Conservation (phyloP, 2,888 invertebrate genomes). For the Brachypterus glaber region DNA sequence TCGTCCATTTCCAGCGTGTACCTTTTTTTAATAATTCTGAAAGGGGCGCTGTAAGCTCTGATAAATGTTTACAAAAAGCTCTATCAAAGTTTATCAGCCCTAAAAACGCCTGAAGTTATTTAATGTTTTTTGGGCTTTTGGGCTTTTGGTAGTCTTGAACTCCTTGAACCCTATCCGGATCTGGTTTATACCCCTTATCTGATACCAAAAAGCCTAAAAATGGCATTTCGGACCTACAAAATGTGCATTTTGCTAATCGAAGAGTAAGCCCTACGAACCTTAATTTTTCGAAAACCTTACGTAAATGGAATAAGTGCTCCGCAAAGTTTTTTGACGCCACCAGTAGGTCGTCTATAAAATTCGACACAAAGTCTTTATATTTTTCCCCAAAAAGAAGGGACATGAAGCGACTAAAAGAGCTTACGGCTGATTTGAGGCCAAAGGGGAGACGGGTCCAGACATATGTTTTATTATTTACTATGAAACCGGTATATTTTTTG, state of each 20-base stretch:
- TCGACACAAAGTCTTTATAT: slow-evolving; percentile 8
- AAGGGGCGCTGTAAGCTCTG: slow-evolving; percentile 14
- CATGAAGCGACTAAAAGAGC: slow-evolving; percentile 9
- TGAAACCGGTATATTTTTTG: slow-evolving; percentile 18
- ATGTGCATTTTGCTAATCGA: slow-evolving; percentile 11
- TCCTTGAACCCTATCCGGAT: slow-evolving; percentile 18
- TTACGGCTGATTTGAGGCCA: slow-evolving; percentile 10
- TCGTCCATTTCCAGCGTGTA: no score
- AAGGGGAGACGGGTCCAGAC: slow-evolving; percentile 15
- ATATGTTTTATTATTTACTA: slow-evolving; percentile 15
- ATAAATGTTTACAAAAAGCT: slow-evolving; percentile 18
- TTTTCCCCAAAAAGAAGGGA: slow-evolving; percentile 8
- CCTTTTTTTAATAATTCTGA: no score
- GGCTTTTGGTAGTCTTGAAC: slow-evolving; percentile 24
- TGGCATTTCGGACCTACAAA: slow-evolving; percentile 8
- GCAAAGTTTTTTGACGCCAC: slow-evolving; percentile 9
- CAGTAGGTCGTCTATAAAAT: no score
- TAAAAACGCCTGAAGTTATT: slow-evolving; percentile 24
- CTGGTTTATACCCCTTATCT: slow-evolving; percentile 10
- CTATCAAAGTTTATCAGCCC: slow-evolving; percentile 22
- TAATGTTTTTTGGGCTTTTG: slow-evolving; percentile 24
- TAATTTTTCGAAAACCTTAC: slow-evolving; percentile 11
- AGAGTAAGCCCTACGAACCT: slow-evolving; percentile 12
- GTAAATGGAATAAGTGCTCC: slow-evolving; percentile 14
- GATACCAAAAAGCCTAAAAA: slow-evolving; percentile 15